A percentile compares a stretch with the other conserved stretches of the same genome.
Conservation (phyloP, 2,797 vertebrate genomes). For the Alfaro cultratus region DNA sequence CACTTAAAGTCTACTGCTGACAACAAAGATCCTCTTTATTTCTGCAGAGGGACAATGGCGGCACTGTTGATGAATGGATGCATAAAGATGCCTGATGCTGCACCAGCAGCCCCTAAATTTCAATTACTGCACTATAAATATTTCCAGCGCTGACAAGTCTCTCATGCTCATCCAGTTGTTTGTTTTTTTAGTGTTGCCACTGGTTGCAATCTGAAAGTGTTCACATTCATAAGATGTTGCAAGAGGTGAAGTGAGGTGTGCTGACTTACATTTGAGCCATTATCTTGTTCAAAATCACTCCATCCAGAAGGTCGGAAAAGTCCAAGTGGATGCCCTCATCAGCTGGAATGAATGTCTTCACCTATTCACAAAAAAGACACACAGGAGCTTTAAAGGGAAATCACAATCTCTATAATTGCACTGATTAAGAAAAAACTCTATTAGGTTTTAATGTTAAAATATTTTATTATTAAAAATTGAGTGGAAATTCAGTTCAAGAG, state of each 20-base stretch:
- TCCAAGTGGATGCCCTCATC: conserved; percentile 85
- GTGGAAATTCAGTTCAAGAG: not conserved
- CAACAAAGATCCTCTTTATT: conserved; percentile 70
- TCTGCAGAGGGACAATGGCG: conserved; percentile 58
- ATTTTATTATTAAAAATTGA: not conserved
- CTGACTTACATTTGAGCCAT: conserved; percentile 93
- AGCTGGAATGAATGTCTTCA: conserved; percentile 88
- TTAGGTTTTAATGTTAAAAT: not conserved
- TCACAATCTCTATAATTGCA: not conserved
- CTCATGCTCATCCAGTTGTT: not conserved
- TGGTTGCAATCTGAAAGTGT: not conserved
- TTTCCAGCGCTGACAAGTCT: not conserved
- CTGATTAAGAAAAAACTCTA: not conserved
- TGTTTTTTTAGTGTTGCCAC: not conserved
- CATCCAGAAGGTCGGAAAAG: conserved; percentile 89
- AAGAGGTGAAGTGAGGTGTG: not conserved
- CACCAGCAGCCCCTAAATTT: conserved; percentile 29
- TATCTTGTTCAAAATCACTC: conserved; percentile 90
- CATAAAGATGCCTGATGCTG: conserved; percentile 45
- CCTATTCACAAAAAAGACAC: conserved; percentile 73
- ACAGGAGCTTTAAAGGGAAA: not conserved
- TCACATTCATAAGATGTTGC: not conserved
- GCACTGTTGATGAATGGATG: conserved; percentile 55
- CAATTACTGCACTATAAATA: not conserved
- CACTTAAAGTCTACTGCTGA: conserved; percentile 42